Conservation (phyloP, 2,797 vertebrate genomes). For the Acanthiza pusilla region DNA sequence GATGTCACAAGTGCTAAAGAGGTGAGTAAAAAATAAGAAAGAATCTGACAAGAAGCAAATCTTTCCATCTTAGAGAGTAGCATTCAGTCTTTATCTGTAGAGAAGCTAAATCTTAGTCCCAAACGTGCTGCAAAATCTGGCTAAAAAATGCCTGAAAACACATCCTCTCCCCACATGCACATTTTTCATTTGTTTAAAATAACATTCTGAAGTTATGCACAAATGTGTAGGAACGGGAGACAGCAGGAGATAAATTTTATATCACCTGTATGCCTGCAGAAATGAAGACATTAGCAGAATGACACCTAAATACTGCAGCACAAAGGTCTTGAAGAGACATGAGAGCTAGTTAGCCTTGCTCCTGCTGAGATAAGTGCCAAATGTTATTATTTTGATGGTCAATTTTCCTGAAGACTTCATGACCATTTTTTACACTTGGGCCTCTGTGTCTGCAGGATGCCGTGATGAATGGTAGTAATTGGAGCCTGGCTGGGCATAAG, state of each 20-base stretch:
- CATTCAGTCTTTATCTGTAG: not conserved
- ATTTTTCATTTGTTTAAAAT: not conserved
- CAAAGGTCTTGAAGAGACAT: not conserved
- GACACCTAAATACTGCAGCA: not conserved
- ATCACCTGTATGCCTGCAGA: not conserved
- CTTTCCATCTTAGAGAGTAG: not conserved
- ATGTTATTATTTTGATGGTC: conserved; percentile 27
- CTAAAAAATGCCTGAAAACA: not conserved
- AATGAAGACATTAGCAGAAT: conserved; percentile 1
- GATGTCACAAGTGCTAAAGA: not conserved
- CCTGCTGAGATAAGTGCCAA: conserved; percentile 15
- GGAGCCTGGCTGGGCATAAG: not conserved
- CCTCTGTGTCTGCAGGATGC: not conserved
- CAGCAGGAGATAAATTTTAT: not conserved
- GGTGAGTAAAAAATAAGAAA: not conserved
- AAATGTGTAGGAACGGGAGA: not conserved
- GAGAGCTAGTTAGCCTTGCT: conserved; percentile 1
- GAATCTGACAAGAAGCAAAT: not conserved
- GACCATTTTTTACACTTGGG: not conserved
- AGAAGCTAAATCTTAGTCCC: not conserved
- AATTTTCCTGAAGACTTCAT: conserved; percentile 4
- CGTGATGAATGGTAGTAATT: not conserved
- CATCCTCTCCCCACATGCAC: not conserved
- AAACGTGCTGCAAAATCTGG: not conserved
- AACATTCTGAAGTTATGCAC: not conserved